Conservation (phyloP, 1,140 invertebrate genomes). For the Cotesia glomerata region DNA sequence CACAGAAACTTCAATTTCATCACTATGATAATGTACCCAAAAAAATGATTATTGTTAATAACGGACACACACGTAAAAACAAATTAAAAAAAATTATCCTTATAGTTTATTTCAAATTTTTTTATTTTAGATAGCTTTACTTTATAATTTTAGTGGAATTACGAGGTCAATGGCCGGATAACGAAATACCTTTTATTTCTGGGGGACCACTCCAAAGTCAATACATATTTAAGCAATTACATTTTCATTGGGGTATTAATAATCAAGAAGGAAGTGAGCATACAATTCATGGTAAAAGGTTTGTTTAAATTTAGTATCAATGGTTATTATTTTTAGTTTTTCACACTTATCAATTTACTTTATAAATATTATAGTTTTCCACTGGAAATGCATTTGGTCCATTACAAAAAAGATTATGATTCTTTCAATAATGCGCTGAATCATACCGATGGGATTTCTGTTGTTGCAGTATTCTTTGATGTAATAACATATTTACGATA, state of each 20-base stretch:
- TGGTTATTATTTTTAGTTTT: not conserved
- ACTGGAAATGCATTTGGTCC: slow-evolving; percentile 58
- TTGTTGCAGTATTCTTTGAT: slow-evolving; percentile 51
- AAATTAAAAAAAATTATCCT: not conserved
- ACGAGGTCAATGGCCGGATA: slow-evolving; percentile 27
- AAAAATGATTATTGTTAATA: slow-evolving; percentile 67
- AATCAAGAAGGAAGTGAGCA: slow-evolving; percentile 85
- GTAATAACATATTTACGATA: slow-evolving; percentile 37
- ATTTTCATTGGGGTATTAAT: slow-evolving; percentile 25
- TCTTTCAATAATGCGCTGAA: slow-evolving; percentile 44
- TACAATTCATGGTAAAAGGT: slow-evolving; percentile 70
- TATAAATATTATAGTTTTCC: slow-evolving; percentile 44
- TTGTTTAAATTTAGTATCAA: not conserved
- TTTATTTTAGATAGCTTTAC: too few relatives aligned
- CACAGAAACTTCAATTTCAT: slow-evolving; percentile 62
- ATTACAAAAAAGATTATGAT: slow-evolving; percentile 49
- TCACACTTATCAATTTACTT: not conserved
- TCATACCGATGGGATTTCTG: slow-evolving; percentile 51
- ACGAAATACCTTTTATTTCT: slow-evolving; percentile 28
- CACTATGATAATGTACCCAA: slow-evolving; percentile 64
- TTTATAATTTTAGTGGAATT: slow-evolving; percentile 18
- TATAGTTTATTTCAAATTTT: too few relatives aligned
- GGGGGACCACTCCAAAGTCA: slow-evolving; percentile 9
- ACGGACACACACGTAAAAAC: slow-evolving; percentile 71
- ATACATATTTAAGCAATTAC: slow-evolving; percentile 21